phyloP scores from a whole-genome alignment of 2,888 invertebrate genomes.

The Elysia crispata region DNA sequence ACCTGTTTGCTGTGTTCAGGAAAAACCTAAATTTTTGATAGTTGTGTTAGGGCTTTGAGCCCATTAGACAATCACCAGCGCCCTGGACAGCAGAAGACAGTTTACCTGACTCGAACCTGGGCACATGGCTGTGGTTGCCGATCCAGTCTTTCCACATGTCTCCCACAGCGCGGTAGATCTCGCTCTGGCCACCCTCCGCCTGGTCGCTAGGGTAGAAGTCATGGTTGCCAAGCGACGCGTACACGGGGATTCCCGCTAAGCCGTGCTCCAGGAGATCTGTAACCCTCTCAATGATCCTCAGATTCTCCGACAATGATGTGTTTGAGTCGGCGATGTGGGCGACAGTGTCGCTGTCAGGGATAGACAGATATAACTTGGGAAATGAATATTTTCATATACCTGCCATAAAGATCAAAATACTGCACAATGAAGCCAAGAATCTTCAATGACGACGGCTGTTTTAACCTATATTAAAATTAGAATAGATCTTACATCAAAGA shows the following conservation, averaged over 20 bases:
- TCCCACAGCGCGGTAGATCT: constrained; percentile 82
- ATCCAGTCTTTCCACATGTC: constrained; percentile 86
- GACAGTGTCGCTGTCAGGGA: constrained; percentile 85
- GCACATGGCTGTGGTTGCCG: constrained; percentile 39
- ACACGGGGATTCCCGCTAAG: constrained; percentile 77
- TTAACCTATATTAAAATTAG: no score
- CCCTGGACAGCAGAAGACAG: not conserved
- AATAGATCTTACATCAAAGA: no score
- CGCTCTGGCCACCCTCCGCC: constrained; percentile 78
- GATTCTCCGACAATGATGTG: constrained; percentile 84
- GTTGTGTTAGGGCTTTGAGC: no score
- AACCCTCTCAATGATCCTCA: constrained; percentile 86
- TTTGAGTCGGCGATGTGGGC: constrained; percentile 85
- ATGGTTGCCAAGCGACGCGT: constrained; percentile 91
- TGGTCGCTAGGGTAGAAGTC: constrained; percentile 82
- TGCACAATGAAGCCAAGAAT: no score
- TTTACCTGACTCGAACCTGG: constrained; percentile 49
- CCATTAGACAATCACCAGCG: no score
- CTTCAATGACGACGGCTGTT: no score
- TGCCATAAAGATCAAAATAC: no score
- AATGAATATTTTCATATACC: no score
- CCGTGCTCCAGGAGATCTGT: constrained; percentile 81
- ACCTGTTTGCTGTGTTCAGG: no score
- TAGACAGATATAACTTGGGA: no score
- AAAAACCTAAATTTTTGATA: no score